Evolutionary conservation across 1,140 invertebrate species (phyloP).

Genomic region (Tyrophagus putrescentiae): DNA sequence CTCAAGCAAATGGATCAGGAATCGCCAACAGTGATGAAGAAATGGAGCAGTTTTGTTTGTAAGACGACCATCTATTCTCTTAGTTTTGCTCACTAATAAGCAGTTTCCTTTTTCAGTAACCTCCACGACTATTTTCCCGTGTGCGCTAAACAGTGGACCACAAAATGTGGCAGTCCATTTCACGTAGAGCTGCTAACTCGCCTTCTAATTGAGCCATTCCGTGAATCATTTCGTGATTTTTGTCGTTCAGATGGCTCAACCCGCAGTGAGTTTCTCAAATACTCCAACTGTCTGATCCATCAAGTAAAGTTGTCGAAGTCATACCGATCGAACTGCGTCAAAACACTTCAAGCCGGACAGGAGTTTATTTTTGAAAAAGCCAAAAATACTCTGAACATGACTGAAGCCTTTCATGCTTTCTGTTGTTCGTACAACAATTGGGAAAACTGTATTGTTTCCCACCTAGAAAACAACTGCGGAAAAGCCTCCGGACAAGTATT

Average conservation of each 20-base stretch:
- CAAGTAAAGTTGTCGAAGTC: not conserved
- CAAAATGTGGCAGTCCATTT: not conserved
- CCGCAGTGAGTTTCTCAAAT: slow-evolving; percentile 5
- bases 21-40: not conserved
- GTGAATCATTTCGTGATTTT: not conserved
- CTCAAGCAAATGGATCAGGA: not conserved
- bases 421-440: slow-evolving; percentile 8
- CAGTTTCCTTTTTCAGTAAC: not conserved
- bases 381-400: not conserved
- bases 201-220: not conserved
- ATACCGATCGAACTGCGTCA: not conserved
- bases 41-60: slow-evolving; percentile 15
- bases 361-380: not conserved
- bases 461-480: not conserved
- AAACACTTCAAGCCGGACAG: not conserved
- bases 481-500: not conserved
- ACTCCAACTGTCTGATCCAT: not conserved
- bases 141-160: not conserved
- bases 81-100: not conserved
- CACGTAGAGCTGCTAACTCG: not conserved
- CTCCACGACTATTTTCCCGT: slow-evolving; percentile 1
- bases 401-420: not conserved
- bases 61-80: not conserved
- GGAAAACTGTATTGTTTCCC: slow-evolving; percentile 1
- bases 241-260: not conserved